Base-by-base conservation (phyloP, 2,888 invertebrate species). In the Neoitamus cyanurus region DNA sequence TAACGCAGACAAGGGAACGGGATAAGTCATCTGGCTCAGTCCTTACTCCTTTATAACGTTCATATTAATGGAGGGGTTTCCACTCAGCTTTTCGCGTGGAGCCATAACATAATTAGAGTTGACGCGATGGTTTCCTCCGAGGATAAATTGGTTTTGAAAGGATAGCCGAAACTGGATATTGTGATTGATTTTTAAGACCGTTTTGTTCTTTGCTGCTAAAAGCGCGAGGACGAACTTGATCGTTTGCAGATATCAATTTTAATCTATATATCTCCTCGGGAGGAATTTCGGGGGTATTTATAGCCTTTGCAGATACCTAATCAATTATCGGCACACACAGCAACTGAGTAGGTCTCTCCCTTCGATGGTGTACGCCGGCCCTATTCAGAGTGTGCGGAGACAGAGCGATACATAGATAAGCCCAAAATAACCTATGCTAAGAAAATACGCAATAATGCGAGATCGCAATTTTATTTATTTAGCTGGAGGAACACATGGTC, bases 401-500 rank as follows among this genome's bases (percentile, higher is more conserved):
- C 58, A 15, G 7, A 36, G 7, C 31, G 34, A 73, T 36, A 73
- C 73, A 73, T n/a, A 73, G 36, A 73, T 31, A 73, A 73, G 15
- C 73, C 34, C 7, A 73, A 73, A 73, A 73, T 73, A 73, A 73
- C 73, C 20, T 34, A 34, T 73, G 34, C 73, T 36, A 73, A 36
- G 73, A 31, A 73, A 73, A 73, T 70, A 7, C 73, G 36, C 73
- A 73, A 73, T 73, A 31, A 73, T 73, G 11, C 15, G 36, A 34
- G 34, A 34, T 36, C 73, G 73, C 73, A 34, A 73, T 73, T 73
- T 73, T 73, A 73, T 73, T 34, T 36, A 73, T 31, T 73, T 36
- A 20, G 34, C 20, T 73, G 34, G 73, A 36, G 73, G 31, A 58
- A 58, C 73, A 73, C 36, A 34, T 73, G 73, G 73, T 73, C 25